Evolutionary conservation across 2,113 vertebrate genomes (phyloP).

Genomic region (Poeciliopsis prolifica): DNA sequence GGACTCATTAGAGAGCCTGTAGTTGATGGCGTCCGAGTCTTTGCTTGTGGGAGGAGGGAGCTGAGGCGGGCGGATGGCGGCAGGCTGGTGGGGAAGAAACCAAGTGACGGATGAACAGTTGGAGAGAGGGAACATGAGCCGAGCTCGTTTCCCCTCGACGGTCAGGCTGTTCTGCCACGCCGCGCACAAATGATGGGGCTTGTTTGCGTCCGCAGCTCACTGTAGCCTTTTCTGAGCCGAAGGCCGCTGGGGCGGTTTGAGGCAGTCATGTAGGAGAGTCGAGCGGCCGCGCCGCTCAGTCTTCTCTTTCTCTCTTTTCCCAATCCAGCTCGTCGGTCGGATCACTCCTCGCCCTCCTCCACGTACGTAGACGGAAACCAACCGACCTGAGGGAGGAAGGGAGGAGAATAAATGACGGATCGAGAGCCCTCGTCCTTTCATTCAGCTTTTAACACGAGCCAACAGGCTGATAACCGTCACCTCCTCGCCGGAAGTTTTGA

Average conservation of each 20-base stretch:
- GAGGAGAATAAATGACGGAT: not conserved
- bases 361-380: conserved; percentile 99
- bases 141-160: conserved; percentile 50
- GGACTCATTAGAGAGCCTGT: conserved; percentile 23
- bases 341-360: conserved; percentile 93
- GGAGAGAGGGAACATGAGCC: conserved; percentile 19
- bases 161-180: conserved; percentile 57
- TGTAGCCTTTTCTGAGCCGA: conserved; percentile 31
- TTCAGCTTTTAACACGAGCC: not conserved
- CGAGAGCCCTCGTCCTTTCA: not conserved
- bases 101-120: conserved; percentile 52
- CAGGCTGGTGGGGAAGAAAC: conserved; percentile 28
- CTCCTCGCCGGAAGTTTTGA: not conserved
- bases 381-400: conserved; percentile 84
- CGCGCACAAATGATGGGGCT: conserved; percentile 37
- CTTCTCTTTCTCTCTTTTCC: conserved; percentile 1
- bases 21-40: conserved; percentile 41
- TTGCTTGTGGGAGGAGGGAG: conserved; percentile 73
- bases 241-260: conserved; percentile 51
- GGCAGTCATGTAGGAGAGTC: conserved; percentile 24
- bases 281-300: conserved; percentile 15
- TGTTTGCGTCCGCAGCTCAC: conserved; percentile 20
- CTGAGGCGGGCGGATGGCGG: not conserved
- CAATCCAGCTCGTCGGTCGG: not conserved
- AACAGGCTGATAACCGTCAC: not conserved